Evolutionary conservation across 2,113 vertebrate genomes (phyloP).

Genomic region (Centropus bengalensis): DNA sequence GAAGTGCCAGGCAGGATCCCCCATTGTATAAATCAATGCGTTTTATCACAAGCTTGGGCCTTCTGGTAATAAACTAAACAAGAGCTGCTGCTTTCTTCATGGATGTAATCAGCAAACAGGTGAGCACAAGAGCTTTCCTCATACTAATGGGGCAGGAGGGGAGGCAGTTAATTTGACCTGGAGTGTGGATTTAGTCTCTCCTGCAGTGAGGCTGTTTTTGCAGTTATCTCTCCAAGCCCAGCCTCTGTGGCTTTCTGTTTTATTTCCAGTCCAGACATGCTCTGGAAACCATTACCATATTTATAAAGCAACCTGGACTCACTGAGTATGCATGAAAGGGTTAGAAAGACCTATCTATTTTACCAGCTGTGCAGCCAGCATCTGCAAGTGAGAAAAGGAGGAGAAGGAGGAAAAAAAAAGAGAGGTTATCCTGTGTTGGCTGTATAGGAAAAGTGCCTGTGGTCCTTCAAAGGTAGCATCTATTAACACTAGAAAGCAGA

Average conservation of each 20-base stretch:
- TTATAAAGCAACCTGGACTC: slow-evolving; percentile 79
- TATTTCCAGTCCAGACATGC: slow-evolving; percentile 73
- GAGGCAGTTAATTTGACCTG: slow-evolving; percentile 70
- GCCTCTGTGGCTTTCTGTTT: slow-evolving; percentile 47
- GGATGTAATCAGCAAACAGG: slow-evolving; percentile 75
- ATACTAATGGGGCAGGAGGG: background rate
- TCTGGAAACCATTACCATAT: slow-evolving; percentile 79
- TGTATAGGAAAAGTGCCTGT: background rate
- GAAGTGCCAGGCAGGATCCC: slow-evolving; percentile 69
- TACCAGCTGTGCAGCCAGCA: slow-evolving; percentile 70
- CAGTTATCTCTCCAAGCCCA: slow-evolving; percentile 72
- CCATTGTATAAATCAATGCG: slow-evolving; percentile 75
- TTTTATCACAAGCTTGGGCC: slow-evolving; percentile 69
- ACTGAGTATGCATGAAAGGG: slow-evolving; percentile 69
- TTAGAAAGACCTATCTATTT: slow-evolving; percentile 77
- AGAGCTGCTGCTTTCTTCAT: slow-evolving; percentile 53
- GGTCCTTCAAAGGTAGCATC: background rate
- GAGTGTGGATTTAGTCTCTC: slow-evolving; percentile 56
- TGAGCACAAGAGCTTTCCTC: slow-evolving; percentile 61
- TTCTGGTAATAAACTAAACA: slow-evolving; percentile 77
- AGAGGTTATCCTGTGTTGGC: background rate
- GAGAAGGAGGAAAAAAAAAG: background rate
- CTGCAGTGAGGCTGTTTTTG: slow-evolving; percentile 40
- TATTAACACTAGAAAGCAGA: background rate
- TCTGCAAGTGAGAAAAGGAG: slow-evolving; percentile 21